phyloP scores from a whole-genome alignment of 92 coral and sea anemone genomes.

The Porites evermanni region DNA sequence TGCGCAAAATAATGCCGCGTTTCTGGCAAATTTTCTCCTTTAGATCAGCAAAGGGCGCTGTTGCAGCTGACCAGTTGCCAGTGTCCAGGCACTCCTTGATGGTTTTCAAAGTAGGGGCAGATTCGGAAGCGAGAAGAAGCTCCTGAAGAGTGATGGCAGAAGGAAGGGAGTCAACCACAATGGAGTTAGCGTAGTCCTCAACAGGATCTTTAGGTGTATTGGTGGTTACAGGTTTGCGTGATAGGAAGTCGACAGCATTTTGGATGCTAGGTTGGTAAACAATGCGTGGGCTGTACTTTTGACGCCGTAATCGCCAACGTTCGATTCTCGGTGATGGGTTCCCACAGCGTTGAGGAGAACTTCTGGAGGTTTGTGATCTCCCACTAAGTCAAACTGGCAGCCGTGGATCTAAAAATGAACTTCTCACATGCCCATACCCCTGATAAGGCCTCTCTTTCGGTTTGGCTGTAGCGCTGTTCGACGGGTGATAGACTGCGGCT shows the following conservation, averaged over 20 bases:
- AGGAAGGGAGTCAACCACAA: conserved; percentile 37
- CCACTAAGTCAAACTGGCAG: conserved; percentile 31
- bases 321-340: conserved; percentile 59
- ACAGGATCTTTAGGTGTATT: conserved; percentile 12
- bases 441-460: conserved; percentile 46
- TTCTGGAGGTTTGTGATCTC: conserved; percentile 57
- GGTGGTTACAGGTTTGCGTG: conserved; percentile 36
- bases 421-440: conserved; percentile 54
- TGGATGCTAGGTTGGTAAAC: conserved; percentile 35
- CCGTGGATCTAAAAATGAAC: conserved; percentile 59
- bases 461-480: conserved; percentile 44
- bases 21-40: conserved; percentile 25
- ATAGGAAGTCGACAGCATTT: conserved; percentile 52
- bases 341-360: conserved; percentile 42
- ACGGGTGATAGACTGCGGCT: conserved; percentile 14
- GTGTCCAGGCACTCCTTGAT: conserved; percentile 23
- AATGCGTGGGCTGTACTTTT: conserved; percentile 21
- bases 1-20: conserved; percentile 2
- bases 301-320: conserved; percentile 47
- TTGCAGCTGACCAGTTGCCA: conserved; percentile 30
- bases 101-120: conserved; percentile 33
- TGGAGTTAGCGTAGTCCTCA: not conserved
- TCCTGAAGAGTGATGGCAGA: conserved; percentile 34
- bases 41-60: conserved; percentile 13
- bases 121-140: conserved; percentile 11